Evolutionary conservation across 2,113 vertebrate genomes (phyloP).

Genomic region (Dicerorhinus sumatrensis): DNA sequence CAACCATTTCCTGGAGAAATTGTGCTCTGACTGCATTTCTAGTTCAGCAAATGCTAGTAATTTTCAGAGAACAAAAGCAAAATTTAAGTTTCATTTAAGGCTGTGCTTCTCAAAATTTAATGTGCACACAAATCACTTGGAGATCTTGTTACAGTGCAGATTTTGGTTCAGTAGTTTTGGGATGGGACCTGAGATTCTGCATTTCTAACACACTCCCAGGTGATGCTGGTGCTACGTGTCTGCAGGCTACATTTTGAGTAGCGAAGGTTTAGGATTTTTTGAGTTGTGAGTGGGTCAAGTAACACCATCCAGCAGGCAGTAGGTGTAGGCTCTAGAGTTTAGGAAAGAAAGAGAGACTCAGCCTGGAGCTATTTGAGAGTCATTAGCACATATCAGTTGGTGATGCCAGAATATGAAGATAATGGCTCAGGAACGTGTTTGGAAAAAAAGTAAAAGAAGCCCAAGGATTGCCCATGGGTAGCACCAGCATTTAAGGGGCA

Average conservation of each 20-base stretch:
- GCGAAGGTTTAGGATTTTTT: not conserved
- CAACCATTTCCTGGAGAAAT: not conserved
- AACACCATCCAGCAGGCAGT: not conserved
- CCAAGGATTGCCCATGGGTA: not conserved
- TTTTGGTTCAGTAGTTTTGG: not conserved
- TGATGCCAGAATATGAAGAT: not conserved
- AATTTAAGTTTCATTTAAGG: constrained; percentile 1
- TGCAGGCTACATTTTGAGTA: not conserved
- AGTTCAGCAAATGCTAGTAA: not conserved
- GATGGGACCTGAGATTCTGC: not conserved
- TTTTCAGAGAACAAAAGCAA: constrained; percentile 39
- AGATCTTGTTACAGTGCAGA: not conserved
- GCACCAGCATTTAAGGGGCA: not conserved
- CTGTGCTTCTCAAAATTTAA: not conserved
- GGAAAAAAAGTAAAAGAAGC: not conserved
- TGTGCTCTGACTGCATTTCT: not conserved
- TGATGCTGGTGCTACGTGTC: not conserved
- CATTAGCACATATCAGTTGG: not conserved
- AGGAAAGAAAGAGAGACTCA: not conserved
- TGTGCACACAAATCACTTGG: not conserved
- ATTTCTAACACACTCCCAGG: not conserved
- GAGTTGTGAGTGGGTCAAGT: not conserved
- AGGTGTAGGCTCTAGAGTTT: not conserved
- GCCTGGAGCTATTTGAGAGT: not conserved
- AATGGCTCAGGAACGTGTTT: not conserved